Conservation (phyloP, 2,888 invertebrate genomes). For the Parthenolecanium corni region DNA sequence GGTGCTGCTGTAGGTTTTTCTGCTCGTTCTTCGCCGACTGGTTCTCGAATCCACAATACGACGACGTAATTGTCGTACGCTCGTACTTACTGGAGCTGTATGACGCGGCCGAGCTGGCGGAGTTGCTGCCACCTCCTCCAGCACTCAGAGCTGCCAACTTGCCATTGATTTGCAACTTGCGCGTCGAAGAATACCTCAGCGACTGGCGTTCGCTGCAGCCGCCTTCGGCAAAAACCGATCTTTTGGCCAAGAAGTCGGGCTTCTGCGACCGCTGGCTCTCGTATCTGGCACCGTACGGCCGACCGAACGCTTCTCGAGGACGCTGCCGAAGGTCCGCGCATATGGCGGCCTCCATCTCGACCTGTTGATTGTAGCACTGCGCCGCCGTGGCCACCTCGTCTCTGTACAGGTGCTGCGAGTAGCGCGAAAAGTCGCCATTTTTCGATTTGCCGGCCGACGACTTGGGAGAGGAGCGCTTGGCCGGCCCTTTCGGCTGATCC, state of each 20-base stretch:
- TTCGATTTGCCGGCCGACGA: conserved; percentile 4
- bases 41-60: not conserved
- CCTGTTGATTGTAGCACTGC: not conserved
- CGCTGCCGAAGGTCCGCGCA: not conserved
- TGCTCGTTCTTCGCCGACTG: not conserved
- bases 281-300: conserved; percentile 28
- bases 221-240: conserved; percentile 30
- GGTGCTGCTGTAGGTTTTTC: not conserved
- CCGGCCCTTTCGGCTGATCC: too few species aligned
- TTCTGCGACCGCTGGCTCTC: conserved; percentile 28
- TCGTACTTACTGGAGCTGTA: not conserved
- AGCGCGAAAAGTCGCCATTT: conserved; percentile 15
- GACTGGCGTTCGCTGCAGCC: conserved; percentile 32
- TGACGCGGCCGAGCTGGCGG: not conserved
- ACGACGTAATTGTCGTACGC: not conserved
- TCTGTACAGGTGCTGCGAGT: conserved; percentile 8
- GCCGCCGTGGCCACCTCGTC: conserved; percentile 1
- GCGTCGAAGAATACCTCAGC: conserved; percentile 32
- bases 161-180: conserved; percentile 31
- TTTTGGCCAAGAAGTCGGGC: conserved; percentile 29
- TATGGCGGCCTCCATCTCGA: conserved; percentile 1
- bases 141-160: not conserved
- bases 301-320: conserved; percentile 5
- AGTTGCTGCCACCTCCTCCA: not conserved
- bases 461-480: not conserved